A percentile compares a stretch with the other conserved stretches of the same genome.
Evolutionary conservation across 2,888 invertebrate species (phyloP).

Genomic region (Willowsia nigromaculata): DNA sequence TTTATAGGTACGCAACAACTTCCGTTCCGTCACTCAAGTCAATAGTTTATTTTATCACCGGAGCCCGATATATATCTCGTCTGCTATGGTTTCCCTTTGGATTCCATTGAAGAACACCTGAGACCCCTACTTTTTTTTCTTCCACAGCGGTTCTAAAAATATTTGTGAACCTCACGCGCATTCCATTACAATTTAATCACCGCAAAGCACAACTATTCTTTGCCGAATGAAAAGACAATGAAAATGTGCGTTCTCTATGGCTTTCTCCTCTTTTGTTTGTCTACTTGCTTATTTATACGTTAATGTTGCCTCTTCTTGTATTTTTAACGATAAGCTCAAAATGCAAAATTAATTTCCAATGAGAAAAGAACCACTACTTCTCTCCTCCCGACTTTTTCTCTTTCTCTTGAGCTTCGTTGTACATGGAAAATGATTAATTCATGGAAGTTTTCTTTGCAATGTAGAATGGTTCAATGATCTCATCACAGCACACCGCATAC

Average conservation of each 20-base stretch:
- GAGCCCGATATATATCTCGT: neutral
- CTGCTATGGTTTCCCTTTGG: neutral
- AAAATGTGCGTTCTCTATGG: neutral
- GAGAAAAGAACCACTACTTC: neutral
- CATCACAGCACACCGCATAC: neutral
- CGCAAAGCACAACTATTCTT: neutral
- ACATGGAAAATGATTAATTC: constrained; percentile 17
- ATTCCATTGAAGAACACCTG: neutral
- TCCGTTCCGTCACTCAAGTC: neutral
- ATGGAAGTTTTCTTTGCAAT: neutral
- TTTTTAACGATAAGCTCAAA: neutral
- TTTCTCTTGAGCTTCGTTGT: too few species aligned
- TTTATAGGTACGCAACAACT: too few species aligned
- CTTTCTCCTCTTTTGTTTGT: neutral
- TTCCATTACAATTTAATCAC: constrained; percentile 26
- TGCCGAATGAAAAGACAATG: neutral
- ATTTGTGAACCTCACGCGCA: neutral
- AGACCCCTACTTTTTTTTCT: neutral
- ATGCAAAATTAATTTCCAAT: constrained; percentile 44
- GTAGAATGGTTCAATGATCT: neutral
- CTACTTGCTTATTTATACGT: neutral
- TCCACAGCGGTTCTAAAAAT: neutral
- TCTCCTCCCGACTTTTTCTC: neutral
- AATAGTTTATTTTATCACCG: neutral
- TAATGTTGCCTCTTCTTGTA: neutral